Conservation (phyloP, 2,797 vertebrate species). For the Chelmon rostratus region DNA sequence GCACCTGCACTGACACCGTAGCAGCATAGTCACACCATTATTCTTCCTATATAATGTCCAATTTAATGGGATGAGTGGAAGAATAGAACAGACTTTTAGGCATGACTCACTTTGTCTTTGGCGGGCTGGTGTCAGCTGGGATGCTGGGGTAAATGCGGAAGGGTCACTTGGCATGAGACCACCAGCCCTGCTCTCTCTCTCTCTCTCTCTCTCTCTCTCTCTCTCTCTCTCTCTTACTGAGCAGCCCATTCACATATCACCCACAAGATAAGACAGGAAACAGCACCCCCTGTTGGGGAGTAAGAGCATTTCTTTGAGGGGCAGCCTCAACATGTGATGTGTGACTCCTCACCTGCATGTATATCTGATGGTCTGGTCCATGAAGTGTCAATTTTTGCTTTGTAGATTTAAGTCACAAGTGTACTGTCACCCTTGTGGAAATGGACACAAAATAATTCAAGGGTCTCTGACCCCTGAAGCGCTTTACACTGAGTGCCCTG, state of each 20-base stretch:
- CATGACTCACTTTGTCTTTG: conserved; percentile 62
- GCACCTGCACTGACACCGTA: conserved; percentile 30
- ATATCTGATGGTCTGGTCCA: neutral
- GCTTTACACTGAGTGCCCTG: neutral
- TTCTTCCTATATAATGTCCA: conserved; percentile 53
- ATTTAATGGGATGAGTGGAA: conserved; percentile 66
- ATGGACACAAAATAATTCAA: conserved; percentile 11
- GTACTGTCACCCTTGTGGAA: neutral
- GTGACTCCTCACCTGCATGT: neutral
- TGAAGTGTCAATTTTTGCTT: neutral
- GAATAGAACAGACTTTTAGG: conserved; percentile 61
- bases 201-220: neutral
- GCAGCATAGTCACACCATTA: conserved; percentile 49
- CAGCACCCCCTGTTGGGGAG: conserved; percentile 81
- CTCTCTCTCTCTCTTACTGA: neutral
- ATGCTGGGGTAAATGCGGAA: conserved; percentile 39
- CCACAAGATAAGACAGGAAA: conserved; percentile 57
- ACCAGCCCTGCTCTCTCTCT: conserved; percentile 1
- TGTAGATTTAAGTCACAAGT: neutral
- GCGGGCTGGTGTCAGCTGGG: conserved; percentile 37
- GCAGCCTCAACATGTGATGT: neutral
- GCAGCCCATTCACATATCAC: neutral
- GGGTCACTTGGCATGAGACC: conserved; percentile 25
- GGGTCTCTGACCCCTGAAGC: conserved; percentile 19
- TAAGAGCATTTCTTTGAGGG: conserved; percentile 22